A percentile compares a stretch with the other conserved stretches of the same genome.
phyloP scores from a whole-genome alignment of 2,113 vertebrate species.

The Nothocercus nigrocapillus region DNA sequence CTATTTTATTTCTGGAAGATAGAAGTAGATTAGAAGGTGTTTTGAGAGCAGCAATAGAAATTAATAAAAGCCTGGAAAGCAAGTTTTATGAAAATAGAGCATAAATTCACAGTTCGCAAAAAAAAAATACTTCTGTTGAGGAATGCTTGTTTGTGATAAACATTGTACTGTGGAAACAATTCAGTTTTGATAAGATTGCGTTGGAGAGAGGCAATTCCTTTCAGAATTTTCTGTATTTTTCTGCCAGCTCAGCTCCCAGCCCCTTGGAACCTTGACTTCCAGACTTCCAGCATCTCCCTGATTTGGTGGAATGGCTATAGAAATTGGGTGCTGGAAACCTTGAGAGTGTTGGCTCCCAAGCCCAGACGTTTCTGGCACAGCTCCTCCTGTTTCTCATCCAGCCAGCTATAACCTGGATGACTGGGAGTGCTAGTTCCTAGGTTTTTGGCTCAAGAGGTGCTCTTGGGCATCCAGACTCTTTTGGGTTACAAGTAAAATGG shows the following conservation, averaged over 20 bases:
- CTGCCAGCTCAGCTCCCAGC: background rate
- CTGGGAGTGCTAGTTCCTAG: background rate
- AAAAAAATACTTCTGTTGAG: background rate
- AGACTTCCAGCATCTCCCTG: background rate
- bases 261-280: background rate
- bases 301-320: background rate
- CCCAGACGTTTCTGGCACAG: background rate
- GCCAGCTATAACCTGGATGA: background rate
- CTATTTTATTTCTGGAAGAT: conserved; percentile 2
- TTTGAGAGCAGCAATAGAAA: background rate
- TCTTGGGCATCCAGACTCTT: background rate
- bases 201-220: background rate
- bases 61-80: background rate
- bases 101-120: background rate
- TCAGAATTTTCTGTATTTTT: background rate
- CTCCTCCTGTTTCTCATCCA: background rate
- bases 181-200: background rate
- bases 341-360: background rate
- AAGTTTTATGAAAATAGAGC: background rate
- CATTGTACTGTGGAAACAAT: background rate
- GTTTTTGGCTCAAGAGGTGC: background rate
- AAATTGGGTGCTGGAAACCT: background rate
- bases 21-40: background rate
- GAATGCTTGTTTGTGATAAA: background rate
- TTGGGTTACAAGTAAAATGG: background rate